Evolutionary conservation across 2,797 vertebrate species (phyloP).

Genomic region (Parauchenoglanis ngamensis): DNA sequence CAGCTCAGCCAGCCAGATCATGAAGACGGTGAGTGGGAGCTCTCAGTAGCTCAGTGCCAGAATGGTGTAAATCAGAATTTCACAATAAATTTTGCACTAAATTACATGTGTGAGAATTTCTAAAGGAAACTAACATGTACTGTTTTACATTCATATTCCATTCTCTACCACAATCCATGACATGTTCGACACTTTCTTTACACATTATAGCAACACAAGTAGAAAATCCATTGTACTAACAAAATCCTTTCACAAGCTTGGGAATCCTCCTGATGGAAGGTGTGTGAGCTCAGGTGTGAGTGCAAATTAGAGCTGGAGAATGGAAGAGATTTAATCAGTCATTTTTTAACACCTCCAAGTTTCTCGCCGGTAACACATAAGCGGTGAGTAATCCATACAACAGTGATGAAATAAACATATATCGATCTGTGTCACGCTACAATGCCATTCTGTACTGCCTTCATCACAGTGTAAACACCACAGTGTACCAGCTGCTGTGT

Average conservation of each 20-base stretch:
- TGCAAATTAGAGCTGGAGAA: conserved; percentile 3
- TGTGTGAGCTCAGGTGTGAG: conserved; percentile 11
- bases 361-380: background rate
- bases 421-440: background rate
- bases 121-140: conserved; percentile 21
- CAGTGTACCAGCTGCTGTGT: too few relatives aligned
- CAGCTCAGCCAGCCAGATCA: conserved; percentile 53
- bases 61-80: conserved; percentile 35
- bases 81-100: conserved; percentile 45
- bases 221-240: background rate
- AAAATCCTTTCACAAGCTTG: conserved; percentile 2
- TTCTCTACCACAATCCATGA: background rate
- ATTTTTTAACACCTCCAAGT: background rate
- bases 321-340: background rate
- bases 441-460: background rate
- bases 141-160: background rate
- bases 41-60: conserved; percentile 37
- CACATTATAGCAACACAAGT: background rate
- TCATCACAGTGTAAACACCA: background rate
- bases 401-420: background rate
- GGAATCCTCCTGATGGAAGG: background rate
- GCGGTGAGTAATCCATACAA: background rate
- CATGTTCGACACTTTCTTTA: background rate
- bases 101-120: conserved; percentile 37
- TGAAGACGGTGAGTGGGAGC: conserved; percentile 52